phyloP scores from a whole-genome alignment of 2,888 invertebrate genomes.

The Drosophila kuntzei region DNA sequence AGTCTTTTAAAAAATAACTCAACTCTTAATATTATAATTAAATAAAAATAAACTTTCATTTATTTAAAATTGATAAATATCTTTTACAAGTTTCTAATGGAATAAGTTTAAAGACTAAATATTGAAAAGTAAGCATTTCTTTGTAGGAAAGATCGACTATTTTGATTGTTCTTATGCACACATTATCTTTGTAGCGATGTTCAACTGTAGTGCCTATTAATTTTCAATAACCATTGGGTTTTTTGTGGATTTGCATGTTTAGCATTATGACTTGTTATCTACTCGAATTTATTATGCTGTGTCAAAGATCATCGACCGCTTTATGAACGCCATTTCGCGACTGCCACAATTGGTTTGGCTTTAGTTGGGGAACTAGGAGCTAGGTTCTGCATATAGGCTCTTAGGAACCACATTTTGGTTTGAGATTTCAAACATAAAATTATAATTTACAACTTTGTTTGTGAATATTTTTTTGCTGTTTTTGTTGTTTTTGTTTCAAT shows the following conservation, averaged over 20 bases:
- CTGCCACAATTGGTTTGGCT: slow-evolving; percentile 21
- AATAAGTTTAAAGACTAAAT: neutral
- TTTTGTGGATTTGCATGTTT: slow-evolving; percentile 27
- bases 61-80: neutral
- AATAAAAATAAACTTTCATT: neutral
- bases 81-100: too few relatives aligned
- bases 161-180: too few relatives aligned
- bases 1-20: too few relatives aligned
- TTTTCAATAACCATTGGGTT: neutral
- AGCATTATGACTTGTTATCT: slow-evolving; percentile 18
- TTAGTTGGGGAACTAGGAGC: slow-evolving; percentile 23
- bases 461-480: slow-evolving; percentile 19
- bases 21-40: too few relatives aligned
- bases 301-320: slow-evolving; percentile 39
- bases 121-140: neutral
- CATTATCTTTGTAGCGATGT: neutral
- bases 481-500: neutral
- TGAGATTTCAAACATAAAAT: slow-evolving; percentile 77
- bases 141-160: too few relatives aligned
- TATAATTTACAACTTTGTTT: slow-evolving; percentile 83
- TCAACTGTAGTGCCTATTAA: neutral
- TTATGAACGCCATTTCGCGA: slow-evolving; percentile 19
- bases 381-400: slow-evolving; percentile 24
- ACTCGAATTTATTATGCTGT: slow-evolving; percentile 26
- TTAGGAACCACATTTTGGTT: slow-evolving; percentile 48